Base-by-base conservation (phyloP, 1,140 invertebrate genomes). In the Tenebrio molitor region DNA sequence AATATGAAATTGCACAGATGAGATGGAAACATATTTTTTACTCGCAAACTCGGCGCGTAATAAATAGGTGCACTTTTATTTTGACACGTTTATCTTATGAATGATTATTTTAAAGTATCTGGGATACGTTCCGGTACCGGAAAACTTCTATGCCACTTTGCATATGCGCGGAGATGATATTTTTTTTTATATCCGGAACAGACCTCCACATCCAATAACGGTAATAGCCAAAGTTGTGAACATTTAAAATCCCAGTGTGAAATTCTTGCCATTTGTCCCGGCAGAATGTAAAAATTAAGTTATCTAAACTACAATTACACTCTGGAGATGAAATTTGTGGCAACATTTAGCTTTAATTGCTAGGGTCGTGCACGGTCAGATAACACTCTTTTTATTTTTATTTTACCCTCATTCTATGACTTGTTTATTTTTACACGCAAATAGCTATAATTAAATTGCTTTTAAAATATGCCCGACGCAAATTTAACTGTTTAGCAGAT, bases 11-110 rank as follows among this genome's bases (percentile, higher is more conserved):
- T 50, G 67, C 67, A 69, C 67, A 64, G 53, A 63, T 63, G 53
- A 64, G 69, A 71, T 71, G 67, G 42, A 69, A 71, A 64, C 53
- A 63, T 63, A 71, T 64, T 71, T 63, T 71, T 71, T 71, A 71
- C 39, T 29, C 19, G 33, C 46, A 33, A 42, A 44, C 36, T 42
- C 64, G 17, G 36, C 12, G n/a, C 39, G 42, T 66, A 66, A 66
- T 44, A 44, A 66, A 66, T 66, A 44, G 42, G 36, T 66, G 64
- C 42, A 66, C 42, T 66, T 66, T 29, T 41, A 41, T 41, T 66
- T 66, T 65, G 62, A 65, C 62, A 65, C 62, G 36, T 66, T 44
- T 66, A 41, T 41, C 42, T 66, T 41, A 66, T 66, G 64, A 66
- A 66, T 66, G 64, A 66, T 66, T 42, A 44, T 44, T 42, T 65